Percentiles rank a stretch among this genome's conserved stretches.
Evolutionary conservation across 1,140 invertebrate genomes (phyloP).

Genomic region (Bombus waltoni): DNA sequence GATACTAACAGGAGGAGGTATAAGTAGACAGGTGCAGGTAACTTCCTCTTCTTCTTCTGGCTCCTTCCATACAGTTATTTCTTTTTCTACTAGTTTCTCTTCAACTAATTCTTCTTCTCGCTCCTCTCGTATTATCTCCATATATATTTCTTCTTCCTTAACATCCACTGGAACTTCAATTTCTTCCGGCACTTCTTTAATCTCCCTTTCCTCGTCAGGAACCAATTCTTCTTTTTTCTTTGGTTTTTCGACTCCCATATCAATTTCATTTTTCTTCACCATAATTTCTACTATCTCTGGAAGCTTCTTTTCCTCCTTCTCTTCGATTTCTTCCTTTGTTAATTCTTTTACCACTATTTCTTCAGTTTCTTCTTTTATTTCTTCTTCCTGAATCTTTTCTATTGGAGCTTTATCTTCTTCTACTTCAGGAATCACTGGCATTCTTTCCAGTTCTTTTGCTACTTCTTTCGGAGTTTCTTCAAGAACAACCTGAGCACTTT

Average conservation of each 20-base stretch:
- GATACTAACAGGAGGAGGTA: neutral
- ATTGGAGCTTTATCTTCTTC: neutral
- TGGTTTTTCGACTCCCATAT: neutral
- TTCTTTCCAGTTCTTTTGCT: neutral
- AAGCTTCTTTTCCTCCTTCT: neutral
- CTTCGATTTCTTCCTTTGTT: neutral
- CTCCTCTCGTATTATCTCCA: neutral
- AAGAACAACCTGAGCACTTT: too few relatives aligned
- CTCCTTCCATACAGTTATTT: neutral
- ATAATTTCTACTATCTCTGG: neutral
- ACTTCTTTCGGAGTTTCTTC: neutral
- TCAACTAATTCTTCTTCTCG: neutral
- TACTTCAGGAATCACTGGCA: neutral
- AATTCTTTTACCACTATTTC: neutral
- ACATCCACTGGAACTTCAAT: neutral
- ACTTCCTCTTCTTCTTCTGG: neutral
- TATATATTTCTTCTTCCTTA: neutral
- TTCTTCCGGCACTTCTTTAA: neutral
- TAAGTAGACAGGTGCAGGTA: neutral
- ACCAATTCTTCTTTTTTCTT: neutral
- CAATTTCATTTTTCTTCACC: neutral
- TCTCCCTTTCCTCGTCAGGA: neutral
- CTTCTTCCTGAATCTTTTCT: neutral
- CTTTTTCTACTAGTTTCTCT: neutral
- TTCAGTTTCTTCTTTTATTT: too few relatives aligned